Evolutionary conservation across 1,140 invertebrate species (phyloP), one percentile per base, ranked within the genome.

Genomic region (Cotesia glomerata): DNA sequence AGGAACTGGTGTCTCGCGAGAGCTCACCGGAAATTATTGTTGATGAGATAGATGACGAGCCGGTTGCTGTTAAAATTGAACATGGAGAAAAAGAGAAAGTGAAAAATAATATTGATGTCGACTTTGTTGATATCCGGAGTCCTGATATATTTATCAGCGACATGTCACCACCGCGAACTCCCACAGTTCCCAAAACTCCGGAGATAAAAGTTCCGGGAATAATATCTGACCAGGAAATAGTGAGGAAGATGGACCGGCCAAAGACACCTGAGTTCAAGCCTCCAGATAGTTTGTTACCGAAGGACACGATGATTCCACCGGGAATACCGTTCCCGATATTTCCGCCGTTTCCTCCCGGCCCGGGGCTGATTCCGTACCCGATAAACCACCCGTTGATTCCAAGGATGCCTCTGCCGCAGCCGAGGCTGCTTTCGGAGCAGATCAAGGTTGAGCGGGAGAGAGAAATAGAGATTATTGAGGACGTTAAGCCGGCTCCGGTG

Each of bases 301-400:
- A 88, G 73, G 90, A 91, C 76, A 85, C 88, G 51, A 84, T 83
- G 71, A 87, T 89, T 72, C 87, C 88, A n/a, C 79, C 88, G 3
- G 82, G 88, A 69, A 81, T 90, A 59, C 88, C 90, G 0, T 88
- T 89, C 69, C 84, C 87, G 1, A 88, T 86, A 67, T 83, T 87
- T 7, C 78, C 81, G 5, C 51, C 82, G 13, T 90, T 89, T 77
- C 85, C 89, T 4, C 86, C 90, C n/a, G 89, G 90, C 5, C 91
- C 92, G 9, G 91, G 92, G 45, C 83, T 94, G 34, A 93, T 93
- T 78, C 92, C 92, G 0, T 88, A 88, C 67, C 89, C 90, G 39
- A 87, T 73, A 75, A 81, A n/a, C 51, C 77, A 78, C 69, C 82
- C 81, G 0, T 76, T 85, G 67, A 82, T 87, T 67, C 67, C 80